phyloP scores from a whole-genome alignment of 2,113 vertebrate genomes.

The Haemorhous mexicanus region DNA sequence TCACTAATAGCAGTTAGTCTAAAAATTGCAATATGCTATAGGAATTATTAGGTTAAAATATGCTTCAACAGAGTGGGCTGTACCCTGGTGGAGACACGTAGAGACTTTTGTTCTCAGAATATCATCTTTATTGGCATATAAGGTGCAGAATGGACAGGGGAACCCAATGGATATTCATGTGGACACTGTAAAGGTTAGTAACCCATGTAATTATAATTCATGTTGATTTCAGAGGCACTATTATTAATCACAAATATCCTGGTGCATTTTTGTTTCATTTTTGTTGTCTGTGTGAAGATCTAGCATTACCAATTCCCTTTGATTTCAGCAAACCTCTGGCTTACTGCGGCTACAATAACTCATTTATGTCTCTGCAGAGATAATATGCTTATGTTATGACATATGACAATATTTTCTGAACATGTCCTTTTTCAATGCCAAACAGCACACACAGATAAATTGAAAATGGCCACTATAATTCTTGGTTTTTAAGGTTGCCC shows the following conservation, averaged over 20 bases:
- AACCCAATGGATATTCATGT: neutral
- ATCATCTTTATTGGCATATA: neutral
- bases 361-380: neutral
- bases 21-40: conserved; percentile 27
- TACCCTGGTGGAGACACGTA: neutral
- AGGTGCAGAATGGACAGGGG: neutral
- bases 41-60: conserved; percentile 19
- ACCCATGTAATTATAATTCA: neutral
- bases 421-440: neutral
- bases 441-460: neutral
- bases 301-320: neutral
- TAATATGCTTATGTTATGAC: neutral
- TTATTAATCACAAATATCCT: neutral
- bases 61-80: neutral
- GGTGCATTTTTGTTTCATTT: neutral
- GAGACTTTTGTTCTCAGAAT: neutral
- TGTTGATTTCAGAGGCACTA: neutral
- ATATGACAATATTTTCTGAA: neutral
- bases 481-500: neutral
- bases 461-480: neutral
- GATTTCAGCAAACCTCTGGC: neutral
- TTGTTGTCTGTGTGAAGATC: neutral
- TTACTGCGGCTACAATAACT: neutral
- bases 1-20: conserved; percentile 24
- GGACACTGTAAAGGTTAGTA: neutral